phyloP scores from a whole-genome alignment of 2,113 vertebrate genomes.

The Muntiacus reevesi region DNA sequence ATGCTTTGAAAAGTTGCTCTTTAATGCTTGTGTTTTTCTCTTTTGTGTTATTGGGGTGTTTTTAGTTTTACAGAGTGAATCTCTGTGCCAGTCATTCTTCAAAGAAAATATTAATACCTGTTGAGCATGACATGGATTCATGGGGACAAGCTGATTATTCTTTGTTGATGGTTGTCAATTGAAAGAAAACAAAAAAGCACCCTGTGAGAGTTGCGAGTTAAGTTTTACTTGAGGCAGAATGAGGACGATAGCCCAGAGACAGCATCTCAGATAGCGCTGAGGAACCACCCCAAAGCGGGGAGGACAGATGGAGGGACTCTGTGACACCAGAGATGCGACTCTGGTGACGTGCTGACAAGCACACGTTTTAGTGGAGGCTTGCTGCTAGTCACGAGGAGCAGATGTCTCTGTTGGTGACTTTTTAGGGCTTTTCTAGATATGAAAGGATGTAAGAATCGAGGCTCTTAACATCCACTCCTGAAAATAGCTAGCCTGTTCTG shows the following conservation, averaged over 20 bases:
- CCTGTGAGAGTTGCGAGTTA: not conserved
- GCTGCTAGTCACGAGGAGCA: not conserved
- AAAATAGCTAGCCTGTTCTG: not conserved
- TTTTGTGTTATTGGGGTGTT: not conserved
- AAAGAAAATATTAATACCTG: not conserved
- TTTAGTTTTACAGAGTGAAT: not conserved
- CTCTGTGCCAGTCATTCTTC: too few species aligned
- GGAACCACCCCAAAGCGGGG: not conserved
- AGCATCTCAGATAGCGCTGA: rapidly evolving
- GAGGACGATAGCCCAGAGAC: not conserved
- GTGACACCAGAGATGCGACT: not conserved
- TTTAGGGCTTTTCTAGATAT: not conserved
- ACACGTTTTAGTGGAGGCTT: rapidly evolving
- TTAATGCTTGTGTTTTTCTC: not conserved
- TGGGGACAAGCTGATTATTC: rapidly evolving
- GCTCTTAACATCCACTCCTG: not conserved
- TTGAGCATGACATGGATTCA: rapidly evolving
- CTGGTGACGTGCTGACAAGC: not conserved
- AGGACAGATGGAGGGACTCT: not conserved
- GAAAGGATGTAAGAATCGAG: too few species aligned
- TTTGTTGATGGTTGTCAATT: not conserved
- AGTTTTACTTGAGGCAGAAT: not conserved
- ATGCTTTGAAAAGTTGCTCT: not conserved
- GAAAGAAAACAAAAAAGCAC: not conserved
- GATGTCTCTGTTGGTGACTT: not conserved